phyloP scores from a whole-genome alignment of 2,113 vertebrate species.

The Zosterops hypoxanthus region DNA sequence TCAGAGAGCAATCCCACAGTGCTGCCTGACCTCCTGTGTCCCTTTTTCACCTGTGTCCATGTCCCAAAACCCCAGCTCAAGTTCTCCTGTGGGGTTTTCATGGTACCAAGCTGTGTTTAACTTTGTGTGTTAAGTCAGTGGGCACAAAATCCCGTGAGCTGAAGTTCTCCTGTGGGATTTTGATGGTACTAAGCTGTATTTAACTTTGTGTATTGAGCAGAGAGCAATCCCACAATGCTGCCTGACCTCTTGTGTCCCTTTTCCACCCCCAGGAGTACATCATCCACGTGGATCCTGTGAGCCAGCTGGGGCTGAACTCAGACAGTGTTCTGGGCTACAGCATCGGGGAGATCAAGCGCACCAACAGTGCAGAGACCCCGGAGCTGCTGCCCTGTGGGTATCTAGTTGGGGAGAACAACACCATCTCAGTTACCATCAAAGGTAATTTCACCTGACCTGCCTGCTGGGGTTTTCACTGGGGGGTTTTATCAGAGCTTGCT shows the following conservation, averaged over 20 bases:
- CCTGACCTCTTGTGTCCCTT: not conserved
- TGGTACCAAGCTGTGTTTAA: not conserved
- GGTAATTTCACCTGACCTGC: slow-evolving; percentile 67
- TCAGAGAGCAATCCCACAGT: no score
- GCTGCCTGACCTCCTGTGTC: no score
- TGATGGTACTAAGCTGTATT: not conserved
- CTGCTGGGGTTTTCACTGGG: not conserved
- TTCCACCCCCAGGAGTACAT: slow-evolving; percentile 86
- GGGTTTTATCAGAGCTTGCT: not conserved
- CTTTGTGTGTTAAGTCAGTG: no score
- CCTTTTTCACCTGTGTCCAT: no score
- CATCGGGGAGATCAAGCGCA: slow-evolving; percentile 90
- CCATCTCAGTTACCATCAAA: slow-evolving; percentile 90
- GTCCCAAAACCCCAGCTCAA: not conserved
- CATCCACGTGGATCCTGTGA: slow-evolving; percentile 90
- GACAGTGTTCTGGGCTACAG: slow-evolving; percentile 95
- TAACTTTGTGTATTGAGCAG: not conserved
- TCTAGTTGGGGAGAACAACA: slow-evolving; percentile 94
- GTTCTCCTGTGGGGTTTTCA: fast-evolving
- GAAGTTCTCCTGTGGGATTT: not conserved
- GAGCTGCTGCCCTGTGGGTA: slow-evolving; percentile 97
- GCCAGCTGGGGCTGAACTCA: slow-evolving; percentile 90
- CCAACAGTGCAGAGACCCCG: slow-evolving; percentile 77
- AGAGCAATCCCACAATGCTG: not conserved
- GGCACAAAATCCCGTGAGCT: no score